Conservation (phyloP, 64 coral and sea anemone species). For the Hydrozoanthus tunicans region DNA sequence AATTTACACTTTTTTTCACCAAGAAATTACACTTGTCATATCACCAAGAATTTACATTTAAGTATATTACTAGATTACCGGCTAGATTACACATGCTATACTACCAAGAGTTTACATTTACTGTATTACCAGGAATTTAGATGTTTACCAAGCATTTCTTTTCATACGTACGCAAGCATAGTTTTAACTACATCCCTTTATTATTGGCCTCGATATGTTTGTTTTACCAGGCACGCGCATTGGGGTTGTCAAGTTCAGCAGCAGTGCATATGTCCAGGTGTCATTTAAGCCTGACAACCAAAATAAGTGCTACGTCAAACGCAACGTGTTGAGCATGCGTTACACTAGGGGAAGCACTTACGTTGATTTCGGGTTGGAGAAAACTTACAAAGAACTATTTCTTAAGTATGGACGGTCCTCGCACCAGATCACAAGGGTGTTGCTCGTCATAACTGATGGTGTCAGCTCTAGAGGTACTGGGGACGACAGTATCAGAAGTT, state of each 20-base stretch:
- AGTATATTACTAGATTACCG: too few species aligned
- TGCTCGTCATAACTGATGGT: conserved; percentile 35
- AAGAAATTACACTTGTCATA: too few species aligned
- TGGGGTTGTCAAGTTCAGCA: conserved; percentile 38
- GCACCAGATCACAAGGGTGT: conserved; percentile 19
- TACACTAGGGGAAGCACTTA: neutral
- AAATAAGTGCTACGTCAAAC: neutral
- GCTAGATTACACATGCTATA: too few species aligned
- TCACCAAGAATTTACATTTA: too few species aligned
- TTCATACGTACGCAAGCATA: neutral
- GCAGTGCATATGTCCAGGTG: neutral
- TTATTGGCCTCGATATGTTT: neutral
- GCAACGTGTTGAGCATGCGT: neutral
- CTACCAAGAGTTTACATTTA: too few species aligned
- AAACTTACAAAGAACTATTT: conserved; percentile 10
- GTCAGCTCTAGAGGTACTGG: conserved; percentile 36
- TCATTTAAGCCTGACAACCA: conserved; percentile 11
- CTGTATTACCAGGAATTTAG: neutral
- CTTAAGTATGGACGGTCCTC: neutral
- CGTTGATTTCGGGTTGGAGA: neutral
- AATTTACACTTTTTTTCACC: too few species aligned
- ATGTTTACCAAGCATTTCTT: neutral
- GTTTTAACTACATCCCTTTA: neutral
- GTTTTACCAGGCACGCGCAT: conserved; percentile 4
- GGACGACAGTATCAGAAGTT: neutral